Base-by-base conservation (phyloP, 1,140 invertebrate species). In the Diplogasteroides magnus region DNA sequence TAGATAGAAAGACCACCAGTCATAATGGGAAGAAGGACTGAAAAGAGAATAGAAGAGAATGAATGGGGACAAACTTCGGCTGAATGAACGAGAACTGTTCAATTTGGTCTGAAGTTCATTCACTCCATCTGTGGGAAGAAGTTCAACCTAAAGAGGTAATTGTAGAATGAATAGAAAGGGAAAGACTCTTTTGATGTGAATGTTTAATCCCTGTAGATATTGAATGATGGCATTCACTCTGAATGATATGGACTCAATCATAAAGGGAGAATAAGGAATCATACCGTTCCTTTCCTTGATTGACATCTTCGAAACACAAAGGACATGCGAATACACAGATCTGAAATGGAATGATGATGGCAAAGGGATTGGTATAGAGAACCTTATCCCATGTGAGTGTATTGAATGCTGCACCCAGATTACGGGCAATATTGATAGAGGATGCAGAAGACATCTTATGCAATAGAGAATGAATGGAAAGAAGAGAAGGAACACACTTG, bases 401-500 rank as follows among this genome's bases (percentile, higher is more conserved):
- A 15, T 11, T 26, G 2, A 72, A 48, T 13, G 71, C n/a, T 19
- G 67, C 70, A 26, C 27, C 58, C 11, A 72, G 29, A 37, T 72
- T 72, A n/a, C 19, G 2, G 23, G 69, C 70, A 15, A 72, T 55
- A 48, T 72, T 72, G 23, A 63, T 57, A 6, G 70, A 60, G 2
- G 70, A 72, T 25, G 23, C 2, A 25, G 68, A 64, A 27, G 70
- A 60, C 70, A 72, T 72, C 68, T 72, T 26, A 60, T 48, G 19
- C 6, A 48, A 11, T 11, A 48, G 37, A 48, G 37, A 48, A 6
- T 19, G 19, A 6, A 19, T 19, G 37, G 19, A 48, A 48, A 11
- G 37, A 48, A 48, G 37, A 48, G 37, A 48, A 48, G 19, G 37
- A 48, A 48, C 29, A n/a, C 15, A 62, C 64, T 25, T 67, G 69